Conservation (phyloP, 1,140 invertebrate genomes). For the Saccostrea cuccullata region DNA sequence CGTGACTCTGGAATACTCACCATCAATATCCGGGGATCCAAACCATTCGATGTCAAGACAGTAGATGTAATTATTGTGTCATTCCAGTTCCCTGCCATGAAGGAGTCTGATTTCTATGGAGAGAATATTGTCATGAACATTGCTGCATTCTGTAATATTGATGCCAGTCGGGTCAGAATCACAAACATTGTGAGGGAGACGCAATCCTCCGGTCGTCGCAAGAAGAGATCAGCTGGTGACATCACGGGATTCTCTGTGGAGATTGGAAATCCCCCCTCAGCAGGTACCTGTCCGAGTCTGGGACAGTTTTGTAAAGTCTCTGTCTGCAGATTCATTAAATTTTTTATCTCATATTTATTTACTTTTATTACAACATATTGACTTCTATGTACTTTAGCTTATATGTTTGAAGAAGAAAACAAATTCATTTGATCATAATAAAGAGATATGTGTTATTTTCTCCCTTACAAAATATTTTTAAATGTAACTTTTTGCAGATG, state of each 20-base stretch:
- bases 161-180: slow-evolving; percentile 65
- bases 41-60: slow-evolving; percentile 53
- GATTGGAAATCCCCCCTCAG: slow-evolving; percentile 60
- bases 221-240: slow-evolving; percentile 49
- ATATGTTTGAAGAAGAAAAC: too few relatives aligned
- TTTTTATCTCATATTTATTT: too few relatives aligned
- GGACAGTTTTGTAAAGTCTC: too few relatives aligned
- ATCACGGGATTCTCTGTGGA: slow-evolving; percentile 50
- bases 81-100: slow-evolving; percentile 65
- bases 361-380: too few relatives aligned
- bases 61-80: slow-evolving; percentile 59
- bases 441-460: too few relatives aligned
- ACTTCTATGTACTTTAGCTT: too few relatives aligned
- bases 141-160: slow-evolving; percentile 68
- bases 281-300: neutral
- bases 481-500: neutral
- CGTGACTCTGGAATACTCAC: slow-evolving; percentile 55
- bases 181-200: slow-evolving; percentile 64
- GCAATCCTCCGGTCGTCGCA: slow-evolving; percentile 42
- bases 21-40: slow-evolving; percentile 54
- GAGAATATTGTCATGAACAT: slow-evolving; percentile 70
- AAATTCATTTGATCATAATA: too few relatives aligned
- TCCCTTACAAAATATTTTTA: neutral
- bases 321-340: too few relatives aligned
- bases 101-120: slow-evolving; percentile 72